Percentiles rank a stretch among this genome's conserved stretches.
phyloP scores from a whole-genome alignment of 2,797 vertebrate genomes.

The Pristis pectinata region DNA sequence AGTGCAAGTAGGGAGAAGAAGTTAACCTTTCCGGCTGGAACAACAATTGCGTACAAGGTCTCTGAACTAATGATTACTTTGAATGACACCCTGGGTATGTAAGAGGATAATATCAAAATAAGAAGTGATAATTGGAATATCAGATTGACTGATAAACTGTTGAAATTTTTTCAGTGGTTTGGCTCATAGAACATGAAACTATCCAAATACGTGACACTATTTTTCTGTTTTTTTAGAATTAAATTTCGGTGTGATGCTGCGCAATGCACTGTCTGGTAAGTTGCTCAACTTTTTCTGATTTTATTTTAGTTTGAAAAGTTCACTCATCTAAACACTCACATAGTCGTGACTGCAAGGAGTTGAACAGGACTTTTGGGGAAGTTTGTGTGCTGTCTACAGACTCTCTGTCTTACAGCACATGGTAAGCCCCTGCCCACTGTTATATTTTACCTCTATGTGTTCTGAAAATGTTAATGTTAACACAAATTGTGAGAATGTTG shows the following conservation, averaged over 20 bases:
- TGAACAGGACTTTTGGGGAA: no score
- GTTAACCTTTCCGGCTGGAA: not conserved
- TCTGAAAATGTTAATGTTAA: no score
- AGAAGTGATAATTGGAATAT: not conserved
- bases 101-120: not conserved
- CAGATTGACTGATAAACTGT: not conserved
- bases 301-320: not conserved
- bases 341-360: no score
- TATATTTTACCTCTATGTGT: no score
- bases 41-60: not conserved
- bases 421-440: no score
- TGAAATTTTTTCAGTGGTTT: not conserved
- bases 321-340: not conserved
- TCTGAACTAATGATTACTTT: not conserved
- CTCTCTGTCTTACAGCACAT: no score
- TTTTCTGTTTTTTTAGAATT: no score
- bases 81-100: not conserved
- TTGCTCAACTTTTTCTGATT: no score
- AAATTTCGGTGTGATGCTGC: no score
- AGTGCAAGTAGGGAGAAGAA: rapidly evolving
- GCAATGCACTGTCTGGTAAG: no score
- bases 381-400: no score
- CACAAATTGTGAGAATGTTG: no score
- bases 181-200: not conserved
- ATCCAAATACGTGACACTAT: not conserved